A percentile compares a stretch with the other conserved stretches of the same genome.
Conservation (phyloP, 2,888 invertebrate genomes). For the Mythimna impura region DNA sequence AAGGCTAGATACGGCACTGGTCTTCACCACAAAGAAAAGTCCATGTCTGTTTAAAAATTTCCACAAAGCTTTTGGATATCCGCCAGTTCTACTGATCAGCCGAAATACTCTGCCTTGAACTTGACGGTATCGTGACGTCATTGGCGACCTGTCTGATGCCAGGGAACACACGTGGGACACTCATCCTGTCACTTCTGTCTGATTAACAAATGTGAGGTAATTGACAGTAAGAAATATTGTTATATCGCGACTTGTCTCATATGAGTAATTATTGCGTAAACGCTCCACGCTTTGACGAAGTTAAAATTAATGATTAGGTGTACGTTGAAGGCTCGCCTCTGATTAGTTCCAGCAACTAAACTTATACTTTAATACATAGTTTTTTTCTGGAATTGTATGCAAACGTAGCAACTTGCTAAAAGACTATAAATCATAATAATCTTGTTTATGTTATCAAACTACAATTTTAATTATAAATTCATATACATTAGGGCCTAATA, state of each 20-base stretch:
- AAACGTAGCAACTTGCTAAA: conserved; percentile 34
- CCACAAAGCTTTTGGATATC: conserved; percentile 78
- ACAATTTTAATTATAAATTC: conserved; percentile 41
- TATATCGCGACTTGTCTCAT: conserved; percentile 9
- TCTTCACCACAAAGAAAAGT: conserved; percentile 5
- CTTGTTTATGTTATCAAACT: conserved; percentile 38
- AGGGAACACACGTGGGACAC: conserved; percentile 37
- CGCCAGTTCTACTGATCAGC: conserved; percentile 77
- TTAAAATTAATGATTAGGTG: conserved; percentile 7
- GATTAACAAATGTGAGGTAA: conserved; percentile 59
- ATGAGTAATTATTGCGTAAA: conserved; percentile 42
- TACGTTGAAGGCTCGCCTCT: conserved; percentile 9
- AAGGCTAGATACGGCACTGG: too few relatives aligned
- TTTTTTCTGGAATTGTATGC: conserved; percentile 46
- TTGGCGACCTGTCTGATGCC: conserved; percentile 66
- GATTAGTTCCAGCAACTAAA: conserved; percentile 13
- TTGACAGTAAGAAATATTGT: conserved; percentile 63
- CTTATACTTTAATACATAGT: conserved; percentile 1
- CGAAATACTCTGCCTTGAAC: conserved; percentile 83
- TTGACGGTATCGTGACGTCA: conserved; percentile 75
- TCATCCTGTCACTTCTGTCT: conserved; percentile 61
- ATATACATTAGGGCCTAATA: conserved; percentile 28
- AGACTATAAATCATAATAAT: conserved; percentile 48
- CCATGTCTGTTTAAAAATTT: conserved; percentile 68
- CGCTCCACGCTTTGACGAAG: conserved; percentile 9